phyloP scores from a whole-genome alignment of 2,113 vertebrate species.

The Gnathonemus echidnorhynchus region DNA sequence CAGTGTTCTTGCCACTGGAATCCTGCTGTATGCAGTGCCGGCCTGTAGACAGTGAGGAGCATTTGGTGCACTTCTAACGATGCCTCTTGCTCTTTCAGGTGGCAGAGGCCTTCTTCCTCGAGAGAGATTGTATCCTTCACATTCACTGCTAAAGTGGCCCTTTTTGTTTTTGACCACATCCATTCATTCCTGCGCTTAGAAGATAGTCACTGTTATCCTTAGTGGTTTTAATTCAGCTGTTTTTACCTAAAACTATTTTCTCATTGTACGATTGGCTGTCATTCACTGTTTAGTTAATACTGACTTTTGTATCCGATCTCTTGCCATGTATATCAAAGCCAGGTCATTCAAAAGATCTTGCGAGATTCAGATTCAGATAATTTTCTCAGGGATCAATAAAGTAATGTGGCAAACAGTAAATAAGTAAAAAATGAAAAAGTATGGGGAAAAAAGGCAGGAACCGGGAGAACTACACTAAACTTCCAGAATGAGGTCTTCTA shows the following conservation, averaged over 20 bases:
- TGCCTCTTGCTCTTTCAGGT: constrained; percentile 58
- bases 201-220: neutral
- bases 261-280: neutral
- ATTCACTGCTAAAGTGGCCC: neutral
- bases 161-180: neutral
- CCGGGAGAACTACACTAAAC: neutral
- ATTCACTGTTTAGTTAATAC: neutral
- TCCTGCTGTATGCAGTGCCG: neutral
- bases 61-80: neutral
- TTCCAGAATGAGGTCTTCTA: neutral
- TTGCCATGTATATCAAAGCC: neutral
- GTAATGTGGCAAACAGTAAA: no score
- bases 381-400: no score
- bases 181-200: neutral
- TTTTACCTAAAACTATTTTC: neutral
- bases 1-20: neutral
- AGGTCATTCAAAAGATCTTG: neutral
- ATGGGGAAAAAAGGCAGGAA: no score
- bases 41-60: neutral
- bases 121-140: constrained; percentile 87
- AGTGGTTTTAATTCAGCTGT: neutral
- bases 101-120: constrained; percentile 82
- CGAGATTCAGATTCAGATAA: neutral
- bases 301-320: neutral
- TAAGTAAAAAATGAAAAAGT: no score